A percentile compares a stretch with the other conserved stretches of the same genome.
These are phyloP conservation scores for Nyctalus aviator DNA, from an alignment of 2,797 vertebrate genomes.

Conservation along the genomic window DNA sequence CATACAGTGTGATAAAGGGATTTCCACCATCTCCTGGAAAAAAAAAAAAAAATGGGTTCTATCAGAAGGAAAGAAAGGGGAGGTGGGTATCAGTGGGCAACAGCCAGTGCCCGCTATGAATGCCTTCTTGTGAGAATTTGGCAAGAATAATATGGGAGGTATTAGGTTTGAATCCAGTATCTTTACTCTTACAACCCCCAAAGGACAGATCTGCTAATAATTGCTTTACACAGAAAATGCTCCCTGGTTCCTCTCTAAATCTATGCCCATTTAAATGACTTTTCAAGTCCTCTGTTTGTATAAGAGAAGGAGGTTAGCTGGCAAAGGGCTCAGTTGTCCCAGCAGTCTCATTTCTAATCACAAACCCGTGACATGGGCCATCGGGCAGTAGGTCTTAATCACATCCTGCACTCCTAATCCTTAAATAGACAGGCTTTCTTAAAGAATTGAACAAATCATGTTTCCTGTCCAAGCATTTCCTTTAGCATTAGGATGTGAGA, in stretches of 20 bases:
- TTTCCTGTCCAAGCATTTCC: background rate
- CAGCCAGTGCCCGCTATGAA: background rate
- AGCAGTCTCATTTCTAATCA: constrained; percentile 31
- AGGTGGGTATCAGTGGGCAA: background rate
- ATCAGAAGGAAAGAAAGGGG: background rate
- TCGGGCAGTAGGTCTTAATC: background rate
- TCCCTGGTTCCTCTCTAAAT: constrained; percentile 3
- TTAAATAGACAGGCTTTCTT: background rate
- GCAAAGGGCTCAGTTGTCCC: background rate
- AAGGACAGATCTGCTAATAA: background rate
- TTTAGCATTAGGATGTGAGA: constrained; percentile 15
- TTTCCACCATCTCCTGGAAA: background rate
- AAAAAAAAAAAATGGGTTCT: constrained; percentile 5
- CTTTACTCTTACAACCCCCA: background rate
- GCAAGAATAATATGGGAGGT: background rate
- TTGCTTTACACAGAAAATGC: constrained; percentile 13
- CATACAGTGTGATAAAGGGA: background rate
- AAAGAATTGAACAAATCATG: background rate
- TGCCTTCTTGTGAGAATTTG: background rate
- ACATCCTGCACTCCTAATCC: background rate
- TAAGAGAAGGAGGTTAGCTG: background rate
- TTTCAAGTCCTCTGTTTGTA: background rate
- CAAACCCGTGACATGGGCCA: background rate
- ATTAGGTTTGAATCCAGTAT: background rate
- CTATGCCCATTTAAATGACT: background rate